A percentile compares a stretch with the other conserved stretches of the same genome.
Conservation (phyloP, 2,888 invertebrate species). For the Caenorhabditis sp. region DNA sequence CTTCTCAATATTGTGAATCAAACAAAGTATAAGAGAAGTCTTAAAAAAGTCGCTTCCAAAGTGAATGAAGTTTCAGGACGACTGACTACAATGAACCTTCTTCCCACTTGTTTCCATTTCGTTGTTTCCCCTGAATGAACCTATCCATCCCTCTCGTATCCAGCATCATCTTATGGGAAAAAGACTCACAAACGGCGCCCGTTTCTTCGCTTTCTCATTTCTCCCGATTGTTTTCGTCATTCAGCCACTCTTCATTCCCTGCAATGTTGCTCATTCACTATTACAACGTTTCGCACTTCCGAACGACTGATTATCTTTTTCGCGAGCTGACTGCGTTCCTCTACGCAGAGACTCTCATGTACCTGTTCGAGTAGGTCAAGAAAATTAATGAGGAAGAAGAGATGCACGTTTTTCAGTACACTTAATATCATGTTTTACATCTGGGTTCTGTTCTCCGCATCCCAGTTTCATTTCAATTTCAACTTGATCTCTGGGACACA, state of each 20-base stretch:
- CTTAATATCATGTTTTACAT: constrained; percentile 29
- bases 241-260: not conserved
- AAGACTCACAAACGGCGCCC: not conserved
- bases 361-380: constrained; percentile 32
- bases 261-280: constrained; percentile 35
- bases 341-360: constrained; percentile 19
- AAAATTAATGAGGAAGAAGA: too few species aligned
- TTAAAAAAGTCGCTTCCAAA: not conserved
- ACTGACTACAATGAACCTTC: constrained; percentile 7
- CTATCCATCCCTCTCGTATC: not conserved
- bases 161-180: not conserved
- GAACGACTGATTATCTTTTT: not conserved
- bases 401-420: constrained; percentile 21
- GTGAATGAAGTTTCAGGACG: not conserved
- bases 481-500: constrained; percentile 25
- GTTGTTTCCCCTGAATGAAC: not conserved
- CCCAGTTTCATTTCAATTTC: constrained; percentile 46
- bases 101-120: too few species aligned
- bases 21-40: too few species aligned
- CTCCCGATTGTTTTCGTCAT: too few species aligned
- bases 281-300: constrained; percentile 29
- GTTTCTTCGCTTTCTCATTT: not conserved
- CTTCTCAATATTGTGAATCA: too few species aligned
- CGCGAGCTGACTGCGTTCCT: not conserved
- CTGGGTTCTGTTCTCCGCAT: constrained; percentile 26